Evolutionary conservation across 2,113 vertebrate genomes (phyloP), one percentile per base, ranked within the genome.

Genomic region (Poecile atricapillus): DNA sequence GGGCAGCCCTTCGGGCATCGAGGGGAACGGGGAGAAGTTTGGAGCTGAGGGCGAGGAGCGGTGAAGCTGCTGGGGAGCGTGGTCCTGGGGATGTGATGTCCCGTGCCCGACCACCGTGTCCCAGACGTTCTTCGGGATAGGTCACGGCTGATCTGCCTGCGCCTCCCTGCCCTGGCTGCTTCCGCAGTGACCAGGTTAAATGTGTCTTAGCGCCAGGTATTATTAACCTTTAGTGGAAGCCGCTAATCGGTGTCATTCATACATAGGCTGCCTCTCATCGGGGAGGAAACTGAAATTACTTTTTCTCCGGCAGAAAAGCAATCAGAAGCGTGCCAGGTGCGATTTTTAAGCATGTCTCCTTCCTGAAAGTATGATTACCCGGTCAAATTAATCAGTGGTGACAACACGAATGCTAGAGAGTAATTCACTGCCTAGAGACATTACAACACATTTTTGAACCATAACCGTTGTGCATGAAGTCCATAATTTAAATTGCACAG

Each of bases 61-160:
- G 1, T 14, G 39, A 39, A 39, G 39, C 39, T 39, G 39, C 13
- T 30, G 43, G 16, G 4, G 2, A 6, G 62, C 75, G 16, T 2
- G 60, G 62, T 50, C 11, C 41, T 6, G 56, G 24, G 33, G 15
- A 43, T 8, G 13, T 1, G 56, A 3, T 70, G 30, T 60, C 33
- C 86, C 1, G 1, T 9, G 58, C 18, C 28, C 70, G 11, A 6
- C 13, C 52, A 1, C 21, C 37, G 33, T 13, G 39, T 59, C 31
- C 75, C 50, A 1, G 10, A 50, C 8, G 44, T 20, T 55, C 47
- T 41, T 43, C 47, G 52, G 71, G 37, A 1, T 11, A 15, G 74
- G 33, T 28, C 67, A 3, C 22, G 39, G 83, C 0, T 25, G 6
- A 31, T 10, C 35, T 9, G 10, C 1, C 20, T 0, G 46, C 39